Evolutionary conservation across 2,113 vertebrate species (phyloP).

Genomic region (Dermatemys mawii): DNA sequence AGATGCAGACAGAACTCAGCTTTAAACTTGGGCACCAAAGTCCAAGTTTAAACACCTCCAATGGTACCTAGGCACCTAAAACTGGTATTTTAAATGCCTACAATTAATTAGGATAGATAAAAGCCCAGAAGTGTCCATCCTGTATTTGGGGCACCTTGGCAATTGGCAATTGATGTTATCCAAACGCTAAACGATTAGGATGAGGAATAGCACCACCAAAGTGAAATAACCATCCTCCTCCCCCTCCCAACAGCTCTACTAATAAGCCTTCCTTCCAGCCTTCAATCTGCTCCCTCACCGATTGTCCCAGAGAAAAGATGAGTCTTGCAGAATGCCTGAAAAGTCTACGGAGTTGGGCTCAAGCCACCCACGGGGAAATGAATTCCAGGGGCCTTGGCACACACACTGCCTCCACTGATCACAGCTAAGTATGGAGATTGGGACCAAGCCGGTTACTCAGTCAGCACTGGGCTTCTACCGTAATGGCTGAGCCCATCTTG

Average conservation of each 20-base stretch:
- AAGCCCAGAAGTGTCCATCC: not conserved
- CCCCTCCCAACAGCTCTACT: not conserved
- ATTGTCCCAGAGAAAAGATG: not conserved
- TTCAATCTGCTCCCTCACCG: no score
- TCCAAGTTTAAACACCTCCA: not conserved
- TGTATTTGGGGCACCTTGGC: not conserved
- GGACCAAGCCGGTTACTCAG: not conserved
- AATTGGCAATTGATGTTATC: rapidly evolving
- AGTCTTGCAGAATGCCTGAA: not conserved
- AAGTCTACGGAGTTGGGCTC: not conserved
- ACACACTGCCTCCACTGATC: not conserved
- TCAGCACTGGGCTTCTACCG: not conserved
- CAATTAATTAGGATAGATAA: not conserved
- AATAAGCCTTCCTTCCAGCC: not conserved
- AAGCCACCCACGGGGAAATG: not conserved
- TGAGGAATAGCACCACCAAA: not conserved
- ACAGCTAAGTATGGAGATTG: not conserved
- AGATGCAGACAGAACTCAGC: not conserved
- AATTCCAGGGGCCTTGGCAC: not conserved
- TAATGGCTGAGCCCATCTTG: rapidly evolving
- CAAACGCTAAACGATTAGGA: not conserved
- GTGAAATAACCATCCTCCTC: not conserved
- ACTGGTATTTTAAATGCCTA: not conserved
- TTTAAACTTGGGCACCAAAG: not conserved
- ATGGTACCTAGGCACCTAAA: conserved; percentile 20